Conservation (phyloP, 2,888 invertebrate species). For the Anthrax anthrax region DNA sequence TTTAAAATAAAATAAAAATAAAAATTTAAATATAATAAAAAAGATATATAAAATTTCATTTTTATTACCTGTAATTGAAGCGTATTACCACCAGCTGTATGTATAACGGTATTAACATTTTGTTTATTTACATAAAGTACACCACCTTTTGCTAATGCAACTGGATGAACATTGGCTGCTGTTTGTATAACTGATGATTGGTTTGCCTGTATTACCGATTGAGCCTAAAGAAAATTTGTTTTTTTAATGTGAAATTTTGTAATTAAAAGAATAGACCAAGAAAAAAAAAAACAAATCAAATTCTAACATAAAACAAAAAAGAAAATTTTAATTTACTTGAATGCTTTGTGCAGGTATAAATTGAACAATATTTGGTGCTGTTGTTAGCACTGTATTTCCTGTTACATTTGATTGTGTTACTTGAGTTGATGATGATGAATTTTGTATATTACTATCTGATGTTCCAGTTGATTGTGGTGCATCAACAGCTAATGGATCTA, state of each 20-base stretch:
- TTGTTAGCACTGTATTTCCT: conserved; percentile 37
- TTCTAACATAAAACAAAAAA: neutral
- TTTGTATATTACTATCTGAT: conserved; percentile 26
- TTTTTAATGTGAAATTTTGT: neutral
- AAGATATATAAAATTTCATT: conserved; percentile 1
- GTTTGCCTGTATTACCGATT: conserved; percentile 91
- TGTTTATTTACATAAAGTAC: conserved; percentile 82
- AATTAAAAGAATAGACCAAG: neutral
- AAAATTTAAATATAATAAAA: conserved; percentile 1
- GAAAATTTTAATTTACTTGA: conserved; percentile 39
- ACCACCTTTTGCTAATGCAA: conserved; percentile 75
- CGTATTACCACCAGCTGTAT: conserved; percentile 70
- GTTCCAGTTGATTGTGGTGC: conserved; percentile 44
- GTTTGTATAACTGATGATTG: conserved; percentile 94
- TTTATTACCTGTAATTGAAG: conserved; percentile 59
- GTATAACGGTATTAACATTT: conserved; percentile 65
- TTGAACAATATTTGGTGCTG: conserved; percentile 69
- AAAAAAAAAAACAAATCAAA: neutral
- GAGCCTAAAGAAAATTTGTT: conserved; percentile 47
- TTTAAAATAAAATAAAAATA: too few species aligned
- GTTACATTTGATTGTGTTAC: conserved; percentile 18
- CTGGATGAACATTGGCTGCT: conserved; percentile 68
- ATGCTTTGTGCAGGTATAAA: conserved; percentile 56
- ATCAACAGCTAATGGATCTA: conserved; percentile 40
- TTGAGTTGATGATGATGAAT: conserved; percentile 20